Base-by-base conservation (phyloP, 2,113 vertebrate genomes). In the Myrmophylax atrothorax region DNA sequence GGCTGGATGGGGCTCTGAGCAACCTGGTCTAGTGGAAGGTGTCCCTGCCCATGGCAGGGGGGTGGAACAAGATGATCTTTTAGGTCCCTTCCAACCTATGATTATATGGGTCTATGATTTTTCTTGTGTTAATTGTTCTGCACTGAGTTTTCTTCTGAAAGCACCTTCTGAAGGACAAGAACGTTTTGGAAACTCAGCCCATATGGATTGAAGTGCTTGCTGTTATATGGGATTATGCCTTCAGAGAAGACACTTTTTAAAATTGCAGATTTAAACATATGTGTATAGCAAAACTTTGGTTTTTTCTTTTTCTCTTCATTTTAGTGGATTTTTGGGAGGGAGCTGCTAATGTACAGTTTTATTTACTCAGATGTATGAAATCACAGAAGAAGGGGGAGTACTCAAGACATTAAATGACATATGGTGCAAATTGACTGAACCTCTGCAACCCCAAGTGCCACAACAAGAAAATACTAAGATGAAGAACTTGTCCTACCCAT, bases 401-500 rank as follows among this genome's bases (percentile, higher is more conserved):
- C 96, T 98, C 6, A 98, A 98, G 78, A 97, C 95, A 0, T 96
- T 99, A 95, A 98, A 96, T 46, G 96, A 97, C 26, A 40, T 99
- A 46, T 97, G 98, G 97, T 84, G 95, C 79, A 99, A 98, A 96
- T 77, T 99, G 89, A 99, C 97, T 53, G 97, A 97, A 2, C 99
- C 98, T 10, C 98, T 99, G 94, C 98, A 99, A 87, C 99, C 99
- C 15, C 98, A 98, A 49, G 98, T 99, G 74, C 98, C 99, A 3
- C 97, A 98, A 18, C 94, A 98, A 75, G 98, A 97, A 80, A 94
- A 94, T 76, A 98, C 95, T 70, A 98, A 96, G 84, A 98, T 98
- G 96, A 99, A 99, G 95, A 98, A 94, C 68, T 98, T 99, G 37
- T 99, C 98, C 56, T 98, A 99, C 14, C 98, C 98, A 0, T 99